phyloP scores from a whole-genome alignment of 2,797 vertebrate genomes.

The Morus bassanus region DNA sequence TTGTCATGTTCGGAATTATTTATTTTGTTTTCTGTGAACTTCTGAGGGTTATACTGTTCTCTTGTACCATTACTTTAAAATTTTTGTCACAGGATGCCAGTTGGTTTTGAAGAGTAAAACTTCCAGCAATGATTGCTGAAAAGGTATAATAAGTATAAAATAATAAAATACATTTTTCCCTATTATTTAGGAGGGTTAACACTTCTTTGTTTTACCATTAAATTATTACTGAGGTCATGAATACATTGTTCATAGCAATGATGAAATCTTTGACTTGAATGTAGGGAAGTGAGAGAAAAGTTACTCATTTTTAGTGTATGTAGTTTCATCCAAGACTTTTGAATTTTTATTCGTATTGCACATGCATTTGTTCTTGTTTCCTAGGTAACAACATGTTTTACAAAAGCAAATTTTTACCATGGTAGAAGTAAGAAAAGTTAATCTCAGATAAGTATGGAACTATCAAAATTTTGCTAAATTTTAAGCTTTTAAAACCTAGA shows the following conservation, averaged over 20 bases:
- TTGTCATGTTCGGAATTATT: background rate
- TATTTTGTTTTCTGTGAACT: background rate
- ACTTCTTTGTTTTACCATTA: background rate
- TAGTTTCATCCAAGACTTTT: background rate
- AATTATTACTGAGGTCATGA: background rate
- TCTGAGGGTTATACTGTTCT: background rate
- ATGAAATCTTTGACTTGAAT: background rate
- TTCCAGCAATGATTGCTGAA: background rate
- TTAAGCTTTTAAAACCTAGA: background rate
- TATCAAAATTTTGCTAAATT: background rate
- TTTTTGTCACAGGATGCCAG: background rate
- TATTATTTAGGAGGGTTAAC: background rate
- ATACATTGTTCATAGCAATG: background rate
- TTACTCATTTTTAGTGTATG: background rate
- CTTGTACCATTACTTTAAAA: background rate
- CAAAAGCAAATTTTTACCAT: background rate
- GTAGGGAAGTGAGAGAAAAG: background rate
- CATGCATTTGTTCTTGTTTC: conserved; percentile 34
- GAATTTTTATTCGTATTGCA: background rate
- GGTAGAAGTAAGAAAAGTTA: conserved; percentile 3
- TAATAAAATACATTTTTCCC: background rate
- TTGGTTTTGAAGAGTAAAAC: background rate
- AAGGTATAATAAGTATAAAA: background rate
- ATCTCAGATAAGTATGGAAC: background rate
- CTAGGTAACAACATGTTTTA: conserved; percentile 23